Percentiles rank a stretch among this genome's conserved stretches.
These are phyloP conservation scores for Sphenodon punctatus DNA, from an alignment of 2,797 vertebrate genomes.

Conservation along the genomic window DNA sequence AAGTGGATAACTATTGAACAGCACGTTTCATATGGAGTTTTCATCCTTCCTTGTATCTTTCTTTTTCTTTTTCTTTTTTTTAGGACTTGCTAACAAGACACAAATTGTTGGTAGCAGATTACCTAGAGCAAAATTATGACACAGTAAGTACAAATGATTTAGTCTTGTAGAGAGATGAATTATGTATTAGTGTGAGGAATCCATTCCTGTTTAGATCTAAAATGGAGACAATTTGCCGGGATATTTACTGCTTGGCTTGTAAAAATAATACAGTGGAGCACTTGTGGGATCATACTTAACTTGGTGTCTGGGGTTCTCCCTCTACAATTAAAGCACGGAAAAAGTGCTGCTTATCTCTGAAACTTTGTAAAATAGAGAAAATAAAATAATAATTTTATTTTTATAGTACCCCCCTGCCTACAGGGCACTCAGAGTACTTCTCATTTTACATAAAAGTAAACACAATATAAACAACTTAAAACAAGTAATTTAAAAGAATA, in stretches of 20 bases:
- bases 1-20: background rate
- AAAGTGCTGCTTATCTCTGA: no score
- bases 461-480: no score
- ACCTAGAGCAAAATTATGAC: conserved; percentile 95
- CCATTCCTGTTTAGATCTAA: rapidly evolving
- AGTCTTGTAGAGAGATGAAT: background rate
- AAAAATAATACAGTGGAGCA: no score
- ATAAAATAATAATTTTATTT: no score
- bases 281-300: no score
- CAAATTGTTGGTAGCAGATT: conserved; percentile 92
- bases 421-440: no score
- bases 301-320: no score
- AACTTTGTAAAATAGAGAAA: no score
- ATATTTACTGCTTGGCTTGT: background rate
- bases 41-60: conserved; percentile 25
- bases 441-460: no score
- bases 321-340: no score
- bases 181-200: background rate
- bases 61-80: conserved; percentile 39
- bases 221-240: background rate
- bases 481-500: no score
- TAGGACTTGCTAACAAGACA: conserved; percentile 96
- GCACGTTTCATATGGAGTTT: background rate
- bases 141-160: conserved; percentile 81
- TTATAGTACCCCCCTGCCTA: no score